phyloP scores from a whole-genome alignment of 2,888 invertebrate species.

The Clivina fossor region DNA sequence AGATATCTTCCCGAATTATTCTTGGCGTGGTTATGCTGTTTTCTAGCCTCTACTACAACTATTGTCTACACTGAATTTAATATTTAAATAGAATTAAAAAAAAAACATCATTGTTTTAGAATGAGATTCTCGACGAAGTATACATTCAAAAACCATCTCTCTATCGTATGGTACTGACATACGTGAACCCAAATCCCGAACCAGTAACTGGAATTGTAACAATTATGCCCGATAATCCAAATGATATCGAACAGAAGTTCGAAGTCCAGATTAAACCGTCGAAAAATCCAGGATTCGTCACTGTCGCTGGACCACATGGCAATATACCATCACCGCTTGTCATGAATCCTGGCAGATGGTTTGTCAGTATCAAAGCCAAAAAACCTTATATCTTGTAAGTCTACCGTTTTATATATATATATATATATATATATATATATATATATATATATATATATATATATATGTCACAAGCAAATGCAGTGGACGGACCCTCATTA shows the following conservation, averaged over 20 bases:
- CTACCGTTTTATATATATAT: too few relatives aligned
- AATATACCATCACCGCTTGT: conserved; percentile 82
- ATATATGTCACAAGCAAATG: too few relatives aligned
- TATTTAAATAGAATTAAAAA: conserved; percentile 1
- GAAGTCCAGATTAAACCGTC: conserved; percentile 76
- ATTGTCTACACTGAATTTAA: conserved; percentile 27
- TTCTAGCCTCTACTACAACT: conserved; percentile 78
- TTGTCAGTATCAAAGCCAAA: conserved; percentile 78
- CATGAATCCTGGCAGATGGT: conserved; percentile 92
- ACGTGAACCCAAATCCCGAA: conserved; percentile 79
- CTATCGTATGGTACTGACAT: conserved; percentile 73
- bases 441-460: too few relatives aligned
- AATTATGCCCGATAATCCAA: conserved; percentile 77
- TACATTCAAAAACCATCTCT: conserved; percentile 65
- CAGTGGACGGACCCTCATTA: too few relatives aligned
- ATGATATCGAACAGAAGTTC: conserved; percentile 76
- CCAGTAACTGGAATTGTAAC: conserved; percentile 75
- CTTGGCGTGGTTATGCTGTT: conserved; percentile 96
- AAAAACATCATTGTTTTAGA: conserved; percentile 54
- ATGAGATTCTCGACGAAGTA: conserved; percentile 84
- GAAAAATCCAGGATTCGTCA: conserved; percentile 71
- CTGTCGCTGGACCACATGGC: conserved; percentile 75
- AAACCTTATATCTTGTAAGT: too few relatives aligned
- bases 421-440: too few relatives aligned
- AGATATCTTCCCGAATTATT: conserved; percentile 81